Evolutionary conservation across 1,140 invertebrate genomes (phyloP).

Genomic region (Drosophila albomicans): DNA sequence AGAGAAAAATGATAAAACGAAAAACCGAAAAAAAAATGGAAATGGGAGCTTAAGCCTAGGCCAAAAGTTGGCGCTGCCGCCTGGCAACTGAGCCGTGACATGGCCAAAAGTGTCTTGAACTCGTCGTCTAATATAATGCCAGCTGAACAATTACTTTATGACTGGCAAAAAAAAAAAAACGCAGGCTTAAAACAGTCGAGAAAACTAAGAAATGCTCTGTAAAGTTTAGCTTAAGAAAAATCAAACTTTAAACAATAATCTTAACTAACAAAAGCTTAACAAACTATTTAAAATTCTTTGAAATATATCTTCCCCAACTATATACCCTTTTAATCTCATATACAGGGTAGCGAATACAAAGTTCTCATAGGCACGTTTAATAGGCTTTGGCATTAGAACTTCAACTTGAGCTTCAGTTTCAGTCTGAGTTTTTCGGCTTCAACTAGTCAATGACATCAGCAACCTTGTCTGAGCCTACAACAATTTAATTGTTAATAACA

Average conservation of each 20-base stretch:
- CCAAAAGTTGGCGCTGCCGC: constrained; percentile 27
- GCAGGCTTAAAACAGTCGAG: neutral
- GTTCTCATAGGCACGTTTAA: constrained; percentile 37
- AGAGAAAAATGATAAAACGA: neutral
- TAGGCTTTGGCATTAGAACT: constrained; percentile 52
- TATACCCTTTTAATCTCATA: neutral
- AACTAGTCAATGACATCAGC: constrained; percentile 53
- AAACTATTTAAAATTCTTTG: neutral
- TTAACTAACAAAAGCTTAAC: too few relatives aligned
- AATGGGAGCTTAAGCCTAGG: constrained; percentile 7
- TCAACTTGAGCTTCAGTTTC: constrained; percentile 24
- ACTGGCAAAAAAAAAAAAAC: constrained; percentile 49
- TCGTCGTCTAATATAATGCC: constrained; percentile 59
- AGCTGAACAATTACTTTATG: constrained; percentile 59
- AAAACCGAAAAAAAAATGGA: neutral
- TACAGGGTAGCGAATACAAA: constrained; percentile 19
- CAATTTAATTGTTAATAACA: constrained; percentile 55
- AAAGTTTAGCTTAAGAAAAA: neutral
- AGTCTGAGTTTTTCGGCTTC: constrained; percentile 17
- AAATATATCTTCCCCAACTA: too few relatives aligned
- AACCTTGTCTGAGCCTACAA: constrained; percentile 43
- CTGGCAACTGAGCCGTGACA: constrained; percentile 75
- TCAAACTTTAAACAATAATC: too few relatives aligned
- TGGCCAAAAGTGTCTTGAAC: constrained; percentile 72
- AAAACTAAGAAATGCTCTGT: neutral